phyloP scores from a whole-genome alignment of 2,113 vertebrate genomes.

The Romanogobio albipinnatus region DNA sequence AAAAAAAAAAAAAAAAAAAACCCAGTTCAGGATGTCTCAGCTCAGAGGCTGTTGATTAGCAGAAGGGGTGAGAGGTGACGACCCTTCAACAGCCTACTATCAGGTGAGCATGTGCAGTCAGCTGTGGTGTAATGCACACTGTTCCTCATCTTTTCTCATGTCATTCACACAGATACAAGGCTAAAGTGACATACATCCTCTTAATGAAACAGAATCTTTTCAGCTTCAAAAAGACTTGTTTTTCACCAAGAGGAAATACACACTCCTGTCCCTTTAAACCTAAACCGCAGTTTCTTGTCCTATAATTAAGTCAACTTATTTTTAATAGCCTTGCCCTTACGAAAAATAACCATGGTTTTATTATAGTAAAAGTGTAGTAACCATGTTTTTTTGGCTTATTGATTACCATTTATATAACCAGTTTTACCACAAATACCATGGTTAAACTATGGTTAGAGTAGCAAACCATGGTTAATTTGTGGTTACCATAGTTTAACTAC shows the following conservation, averaged over 20 bases:
- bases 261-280: background rate
- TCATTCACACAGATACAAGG: background rate
- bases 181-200: background rate
- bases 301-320: background rate
- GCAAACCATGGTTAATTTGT: too few species aligned
- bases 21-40: constrained; percentile 5
- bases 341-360: too few species aligned
- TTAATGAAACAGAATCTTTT: constrained; percentile 19
- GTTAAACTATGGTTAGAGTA: too few species aligned
- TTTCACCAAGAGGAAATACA: background rate
- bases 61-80: constrained; percentile 18
- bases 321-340: background rate
- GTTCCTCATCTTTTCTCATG: constrained; percentile 6
- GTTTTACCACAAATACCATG: too few species aligned
- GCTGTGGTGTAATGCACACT: background rate
- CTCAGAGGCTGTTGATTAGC: background rate
- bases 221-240: background rate
- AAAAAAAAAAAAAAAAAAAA: background rate
- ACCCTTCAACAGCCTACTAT: background rate
- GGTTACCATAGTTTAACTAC: too few species aligned
- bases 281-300: background rate
- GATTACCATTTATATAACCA: too few species aligned
- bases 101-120: constrained; percentile 28
- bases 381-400: too few species aligned
- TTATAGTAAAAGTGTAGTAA: too few species aligned